Evolutionary conservation across 2,888 invertebrate species (phyloP).

Genomic region (Dermolepida albohirtum): DNA sequence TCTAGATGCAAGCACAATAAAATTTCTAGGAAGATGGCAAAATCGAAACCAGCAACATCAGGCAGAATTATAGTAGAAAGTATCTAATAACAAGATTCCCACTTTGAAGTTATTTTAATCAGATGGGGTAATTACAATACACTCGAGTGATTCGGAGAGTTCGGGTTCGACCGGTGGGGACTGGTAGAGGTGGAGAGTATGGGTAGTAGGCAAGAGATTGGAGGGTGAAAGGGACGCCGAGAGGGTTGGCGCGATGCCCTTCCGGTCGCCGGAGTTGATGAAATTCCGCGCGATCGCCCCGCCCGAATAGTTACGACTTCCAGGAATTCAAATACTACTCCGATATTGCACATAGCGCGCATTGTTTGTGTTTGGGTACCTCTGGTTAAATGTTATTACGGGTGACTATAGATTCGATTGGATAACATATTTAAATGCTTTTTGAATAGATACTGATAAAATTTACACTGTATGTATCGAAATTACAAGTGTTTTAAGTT

Average conservation of each 20-base stretch:
- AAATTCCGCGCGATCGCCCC: constrained; percentile 64
- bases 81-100: constrained; percentile 64
- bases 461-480: neutral
- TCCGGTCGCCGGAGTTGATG: constrained; percentile 73
- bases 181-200: constrained; percentile 44
- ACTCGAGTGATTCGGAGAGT: constrained; percentile 57
- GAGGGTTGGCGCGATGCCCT: constrained; percentile 71
- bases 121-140: constrained; percentile 62
- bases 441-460: neutral
- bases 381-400: constrained; percentile 31
- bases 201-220: constrained; percentile 44
- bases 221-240: constrained; percentile 51
- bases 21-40: neutral
- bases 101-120: constrained; percentile 66
- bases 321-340: constrained; percentile 63
- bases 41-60: constrained; percentile 19
- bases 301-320: constrained; percentile 65
- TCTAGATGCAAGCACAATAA: neutral
- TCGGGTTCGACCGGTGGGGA: constrained; percentile 42
- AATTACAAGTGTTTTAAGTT: too few species aligned
- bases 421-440: constrained; percentile 8
- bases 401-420: constrained; percentile 4
- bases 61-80: constrained; percentile 43
- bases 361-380: constrained; percentile 54
- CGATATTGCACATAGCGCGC: constrained; percentile 64